Base-by-base conservation (phyloP, 2,113 vertebrate genomes). In the Herpetotheres cachinnans region DNA sequence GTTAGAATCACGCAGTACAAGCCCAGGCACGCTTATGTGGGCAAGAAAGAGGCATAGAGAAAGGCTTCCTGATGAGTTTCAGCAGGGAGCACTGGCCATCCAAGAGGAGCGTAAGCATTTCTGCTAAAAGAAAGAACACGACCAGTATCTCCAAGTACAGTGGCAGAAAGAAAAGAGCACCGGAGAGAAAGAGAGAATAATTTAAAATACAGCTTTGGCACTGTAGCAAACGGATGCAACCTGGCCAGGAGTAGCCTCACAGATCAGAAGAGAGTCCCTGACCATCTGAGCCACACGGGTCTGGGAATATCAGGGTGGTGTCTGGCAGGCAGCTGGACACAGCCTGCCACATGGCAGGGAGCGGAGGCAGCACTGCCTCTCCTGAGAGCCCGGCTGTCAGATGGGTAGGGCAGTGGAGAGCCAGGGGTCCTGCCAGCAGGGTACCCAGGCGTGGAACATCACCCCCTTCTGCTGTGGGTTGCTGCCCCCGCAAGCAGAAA, bases 291-390 rank as follows among this genome's bases (percentile, higher is more conserved):
- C 19, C 52, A 70, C 26, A 16, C 0, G 2, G 24, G 16, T 21
- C 58, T 72, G 54, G 17, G 42, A 76, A 38, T 2, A 22, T 0
- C 0, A 0, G 52, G 29, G 32, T 5, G 14, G 34, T 42, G 30
- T 15, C n/a, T n/a, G 26, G 63, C 54, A 27, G 58, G 19, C 12
- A 76, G 38, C 26, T 29, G 40, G 72, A 62, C 52, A 73, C 0
- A 4, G 62, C 6, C 38, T 65, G n/a, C 38, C 54, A 34, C 3
- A 1, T 0, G 1, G 46, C 50, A 58, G 46, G 36, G 46, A 46
- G 36, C 1, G 2, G 49, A 49, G 77, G 40, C 65, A 74, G 55
- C 46, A 8, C 19, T 11, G 20, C 8, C 32, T n/a, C 15, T 62
- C 25, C 56, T 4, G 3, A 55, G 42, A 77, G 25, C 42, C 34